phyloP scores from a whole-genome alignment of 2,888 invertebrate species.

The Trissonchulus latispiculum region DNA sequence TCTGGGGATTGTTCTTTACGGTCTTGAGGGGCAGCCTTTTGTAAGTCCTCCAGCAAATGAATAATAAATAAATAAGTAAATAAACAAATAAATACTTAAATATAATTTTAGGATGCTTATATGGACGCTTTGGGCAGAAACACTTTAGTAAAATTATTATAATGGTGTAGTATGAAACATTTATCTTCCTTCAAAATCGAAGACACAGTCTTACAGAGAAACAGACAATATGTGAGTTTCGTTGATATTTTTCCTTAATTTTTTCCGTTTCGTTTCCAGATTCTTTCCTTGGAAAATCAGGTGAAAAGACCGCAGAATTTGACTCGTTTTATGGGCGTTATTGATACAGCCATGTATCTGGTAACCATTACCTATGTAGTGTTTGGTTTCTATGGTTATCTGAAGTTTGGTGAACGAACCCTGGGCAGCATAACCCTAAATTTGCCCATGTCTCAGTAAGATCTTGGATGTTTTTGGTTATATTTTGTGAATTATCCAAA shows the following conservation, averaged over 20 bases:
- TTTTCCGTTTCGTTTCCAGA: conserved; percentile 53
- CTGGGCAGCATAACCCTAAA: conserved; percentile 75
- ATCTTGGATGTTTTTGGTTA: no score
- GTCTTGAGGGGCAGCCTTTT: conserved; percentile 40
- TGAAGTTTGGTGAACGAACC: conserved; percentile 71
- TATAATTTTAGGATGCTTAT: no score
- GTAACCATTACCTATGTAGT: conserved; percentile 70
- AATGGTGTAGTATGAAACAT: neutral
- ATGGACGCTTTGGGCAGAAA: no score
- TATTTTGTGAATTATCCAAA: no score
- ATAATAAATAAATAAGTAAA: no score
- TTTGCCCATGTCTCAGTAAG: conserved; percentile 53
- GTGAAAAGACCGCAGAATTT: conserved; percentile 79
- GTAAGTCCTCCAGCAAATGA: conserved; percentile 25
- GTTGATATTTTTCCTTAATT: neutral
- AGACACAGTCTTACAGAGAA: neutral
- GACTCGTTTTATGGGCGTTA: conserved; percentile 69
- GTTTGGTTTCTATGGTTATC: conserved; percentile 80
- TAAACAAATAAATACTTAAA: no score
- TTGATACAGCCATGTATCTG: conserved; percentile 77
- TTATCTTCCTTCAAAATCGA: neutral
- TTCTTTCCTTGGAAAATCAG: conserved; percentile 83
- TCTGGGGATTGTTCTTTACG: conserved; percentile 37
- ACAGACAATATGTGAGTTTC: neutral
- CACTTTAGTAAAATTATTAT: neutral